Percentiles rank a stretch among this genome's conserved stretches.
phyloP scores from a whole-genome alignment of 2,797 vertebrate genomes.

The Distichodus sexfasciatus region DNA sequence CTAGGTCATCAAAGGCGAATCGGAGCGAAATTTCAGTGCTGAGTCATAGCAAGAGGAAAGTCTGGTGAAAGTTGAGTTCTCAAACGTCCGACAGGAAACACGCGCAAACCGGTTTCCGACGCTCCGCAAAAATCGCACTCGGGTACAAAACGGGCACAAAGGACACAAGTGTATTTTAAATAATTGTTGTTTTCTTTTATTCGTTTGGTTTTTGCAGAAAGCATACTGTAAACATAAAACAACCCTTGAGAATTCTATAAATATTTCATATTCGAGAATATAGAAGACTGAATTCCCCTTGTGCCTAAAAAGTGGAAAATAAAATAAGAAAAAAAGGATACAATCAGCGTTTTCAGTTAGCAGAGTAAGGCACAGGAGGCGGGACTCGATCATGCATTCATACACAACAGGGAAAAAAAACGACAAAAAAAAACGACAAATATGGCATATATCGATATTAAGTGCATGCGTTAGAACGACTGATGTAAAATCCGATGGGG shows the following conservation, averaged over 20 bases:
- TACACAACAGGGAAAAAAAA: constrained; percentile 55
- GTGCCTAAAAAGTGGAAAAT: constrained; percentile 66
- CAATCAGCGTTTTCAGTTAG: constrained; percentile 64
- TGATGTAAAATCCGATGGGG: constrained; percentile 28
- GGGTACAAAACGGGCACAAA: neutral
- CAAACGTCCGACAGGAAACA: neutral
- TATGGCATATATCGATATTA: constrained; percentile 58
- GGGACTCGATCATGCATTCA: constrained; percentile 82
- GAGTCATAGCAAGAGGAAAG: constrained; percentile 16
- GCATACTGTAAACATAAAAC: constrained; percentile 78
- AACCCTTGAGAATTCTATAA: constrained; percentile 77
- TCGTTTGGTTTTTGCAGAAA: constrained; percentile 71
- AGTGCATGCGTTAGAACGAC: constrained; percentile 70
- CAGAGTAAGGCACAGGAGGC: constrained; percentile 86
- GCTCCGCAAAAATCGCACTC: too few relatives aligned
- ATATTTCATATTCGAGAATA: constrained; percentile 79
- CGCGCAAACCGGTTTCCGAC: neutral
- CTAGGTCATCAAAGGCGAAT: constrained; percentile 14
- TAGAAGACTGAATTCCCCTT: constrained; percentile 73
- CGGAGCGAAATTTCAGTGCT: neutral
- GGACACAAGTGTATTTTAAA: constrained; percentile 22
- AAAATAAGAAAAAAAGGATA: constrained; percentile 17
- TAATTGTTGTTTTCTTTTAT: constrained; percentile 74
- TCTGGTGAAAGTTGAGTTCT: neutral
- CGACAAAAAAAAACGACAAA: constrained; percentile 76